Evolutionary conservation across 2,888 invertebrate species (phyloP).

Genomic region (Enoplolaimus lenunculus): DNA sequence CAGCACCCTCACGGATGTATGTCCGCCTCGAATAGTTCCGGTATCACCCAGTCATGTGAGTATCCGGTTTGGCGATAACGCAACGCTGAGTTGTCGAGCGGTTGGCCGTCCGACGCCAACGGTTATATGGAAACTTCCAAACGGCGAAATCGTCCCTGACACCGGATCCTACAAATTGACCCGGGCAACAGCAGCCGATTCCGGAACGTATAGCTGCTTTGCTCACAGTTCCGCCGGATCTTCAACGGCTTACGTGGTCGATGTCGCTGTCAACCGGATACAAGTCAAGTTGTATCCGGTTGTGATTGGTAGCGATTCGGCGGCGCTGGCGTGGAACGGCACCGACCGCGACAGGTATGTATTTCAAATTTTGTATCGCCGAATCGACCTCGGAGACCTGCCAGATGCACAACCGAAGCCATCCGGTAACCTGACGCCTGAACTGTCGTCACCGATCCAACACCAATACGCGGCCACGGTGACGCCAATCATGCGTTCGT

Average conservation of each 20-base stretch:
- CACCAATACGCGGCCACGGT: conserved; percentile 28
- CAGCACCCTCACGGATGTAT: conserved; percentile 29
- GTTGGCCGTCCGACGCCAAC: conserved; percentile 43
- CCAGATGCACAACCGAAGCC: background rate
- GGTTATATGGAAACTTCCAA: conserved; percentile 43
- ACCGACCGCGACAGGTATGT: conserved; percentile 37
- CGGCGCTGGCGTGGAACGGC: conserved; percentile 43
- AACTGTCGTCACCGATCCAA: background rate
- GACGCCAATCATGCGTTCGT: conserved; percentile 34
- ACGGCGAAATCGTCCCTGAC: conserved; percentile 35
- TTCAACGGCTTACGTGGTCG: conserved; percentile 33
- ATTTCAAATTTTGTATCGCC: conserved; percentile 38
- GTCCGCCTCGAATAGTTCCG: conserved; percentile 30
- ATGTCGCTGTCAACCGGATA: conserved; percentile 40
- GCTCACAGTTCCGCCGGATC: conserved; percentile 40
- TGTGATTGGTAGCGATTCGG: conserved; percentile 39
- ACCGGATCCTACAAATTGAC: conserved; percentile 33
- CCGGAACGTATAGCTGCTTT: conserved; percentile 43
- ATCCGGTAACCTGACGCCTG: background rate
- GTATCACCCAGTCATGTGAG: conserved; percentile 34
- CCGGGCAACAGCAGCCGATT: conserved; percentile 37
- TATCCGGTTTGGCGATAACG: conserved; percentile 39
- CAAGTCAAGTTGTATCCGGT: conserved; percentile 41
- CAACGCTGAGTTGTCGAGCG: conserved; percentile 43
- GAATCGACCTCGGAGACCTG: background rate